These are phyloP conservation scores for Megathymus violae DNA, from an alignment of 1,140 invertebrate genomes.

Conservation along the genomic window DNA sequence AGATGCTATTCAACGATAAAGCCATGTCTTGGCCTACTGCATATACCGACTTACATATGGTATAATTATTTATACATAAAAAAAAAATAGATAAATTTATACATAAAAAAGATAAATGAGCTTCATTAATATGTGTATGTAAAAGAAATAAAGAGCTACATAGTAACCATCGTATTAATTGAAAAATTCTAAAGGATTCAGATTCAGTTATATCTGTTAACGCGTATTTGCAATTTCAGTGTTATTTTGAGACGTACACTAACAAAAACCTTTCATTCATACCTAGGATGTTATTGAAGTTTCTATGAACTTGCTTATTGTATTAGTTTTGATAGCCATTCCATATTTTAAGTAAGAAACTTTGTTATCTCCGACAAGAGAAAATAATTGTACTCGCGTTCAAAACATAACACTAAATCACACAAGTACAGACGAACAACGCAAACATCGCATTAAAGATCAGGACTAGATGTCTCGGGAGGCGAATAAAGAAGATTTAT, in stretches of 20 bases:
- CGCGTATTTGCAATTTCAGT: too few species aligned
- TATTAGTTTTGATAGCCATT: constrained; percentile 16
- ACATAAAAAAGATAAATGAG: too few species aligned
- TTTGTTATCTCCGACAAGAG: constrained; percentile 28
- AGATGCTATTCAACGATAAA: too few species aligned
- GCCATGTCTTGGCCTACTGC: too few species aligned
- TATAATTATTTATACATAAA: too few species aligned
- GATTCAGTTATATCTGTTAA: too few species aligned
- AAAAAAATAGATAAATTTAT: too few species aligned
- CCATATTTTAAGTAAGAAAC: constrained; percentile 14
- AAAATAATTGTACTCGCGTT: constrained; percentile 51
- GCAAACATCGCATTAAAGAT: constrained; percentile 80
- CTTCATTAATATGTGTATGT: too few species aligned
- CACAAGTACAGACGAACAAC: constrained; percentile 62
- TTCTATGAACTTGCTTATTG: constrained; percentile 13
- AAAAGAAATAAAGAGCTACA: too few species aligned
- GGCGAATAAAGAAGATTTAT: constrained; percentile 77
- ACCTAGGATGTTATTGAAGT: not conserved
- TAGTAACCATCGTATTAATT: too few species aligned
- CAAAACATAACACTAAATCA: constrained; percentile 74
- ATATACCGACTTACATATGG: too few species aligned
- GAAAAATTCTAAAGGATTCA: too few species aligned
- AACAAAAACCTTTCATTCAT: not conserved
- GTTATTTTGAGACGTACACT: not conserved
- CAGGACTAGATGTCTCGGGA: constrained; percentile 69